Conservation (phyloP, 2,797 vertebrate genomes). For the Cichlasoma orientale region DNA sequence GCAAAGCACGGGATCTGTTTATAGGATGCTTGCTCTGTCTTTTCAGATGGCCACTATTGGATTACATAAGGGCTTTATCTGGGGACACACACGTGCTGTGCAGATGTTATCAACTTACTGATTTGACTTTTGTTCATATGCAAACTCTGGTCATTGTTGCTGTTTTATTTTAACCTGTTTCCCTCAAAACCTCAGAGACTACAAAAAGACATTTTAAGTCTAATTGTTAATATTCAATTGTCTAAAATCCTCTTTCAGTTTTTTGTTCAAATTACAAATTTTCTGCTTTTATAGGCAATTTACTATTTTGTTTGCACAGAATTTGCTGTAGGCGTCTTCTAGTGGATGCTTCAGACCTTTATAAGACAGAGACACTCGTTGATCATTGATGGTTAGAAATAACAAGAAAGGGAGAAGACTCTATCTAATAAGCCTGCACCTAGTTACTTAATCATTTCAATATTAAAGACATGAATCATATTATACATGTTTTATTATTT, state of each 20-base stretch:
- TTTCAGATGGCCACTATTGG: conserved; percentile 17
- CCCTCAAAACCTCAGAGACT: background rate
- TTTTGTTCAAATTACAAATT: background rate
- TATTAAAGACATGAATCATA: background rate
- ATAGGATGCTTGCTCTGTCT: conserved; percentile 44
- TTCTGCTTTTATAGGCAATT: background rate
- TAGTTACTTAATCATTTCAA: background rate
- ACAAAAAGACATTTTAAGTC: background rate
- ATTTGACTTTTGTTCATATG: background rate
- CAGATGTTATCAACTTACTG: conserved; percentile 10
- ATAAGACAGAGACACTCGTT: background rate
- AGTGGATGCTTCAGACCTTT: background rate
- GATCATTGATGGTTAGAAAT: background rate
- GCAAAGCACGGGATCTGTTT: conserved; percentile 54
- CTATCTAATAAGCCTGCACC: background rate
- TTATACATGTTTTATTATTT: background rate
- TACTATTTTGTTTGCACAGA: background rate
- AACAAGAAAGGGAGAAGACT: background rate
- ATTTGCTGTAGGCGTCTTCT: background rate
- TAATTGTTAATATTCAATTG: background rate
- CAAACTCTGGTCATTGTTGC: background rate
- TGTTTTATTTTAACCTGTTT: background rate
- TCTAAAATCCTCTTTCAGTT: background rate
- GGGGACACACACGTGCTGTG: background rate
- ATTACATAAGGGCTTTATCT: conserved; percentile 43